Evolutionary conservation across 1,140 invertebrate species (phyloP).

Genomic region (Saccostrea glomerata): DNA sequence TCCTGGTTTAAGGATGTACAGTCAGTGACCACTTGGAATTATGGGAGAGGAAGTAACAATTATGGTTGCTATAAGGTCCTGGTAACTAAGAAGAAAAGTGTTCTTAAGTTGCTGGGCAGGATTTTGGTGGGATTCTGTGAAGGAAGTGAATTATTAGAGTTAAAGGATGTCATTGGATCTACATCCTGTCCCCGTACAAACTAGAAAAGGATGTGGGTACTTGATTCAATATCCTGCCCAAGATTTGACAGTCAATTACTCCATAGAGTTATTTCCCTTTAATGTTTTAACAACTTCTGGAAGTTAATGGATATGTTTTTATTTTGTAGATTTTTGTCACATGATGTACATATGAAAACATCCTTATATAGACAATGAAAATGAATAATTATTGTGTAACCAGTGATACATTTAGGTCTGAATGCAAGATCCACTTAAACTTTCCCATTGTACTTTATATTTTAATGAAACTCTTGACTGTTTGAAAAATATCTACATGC

Average conservation of each 20-base stretch:
- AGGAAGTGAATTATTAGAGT: not conserved
- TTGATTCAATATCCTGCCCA: not conserved
- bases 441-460: not conserved
- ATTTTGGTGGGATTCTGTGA: not conserved
- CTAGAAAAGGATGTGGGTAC: not conserved
- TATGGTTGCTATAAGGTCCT: not conserved
- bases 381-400: not conserved
- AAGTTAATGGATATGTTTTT: not conserved
- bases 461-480: not conserved
- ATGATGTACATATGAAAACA: not conserved
- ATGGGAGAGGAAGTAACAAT: not conserved
- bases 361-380: not conserved
- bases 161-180: constrained; percentile 1
- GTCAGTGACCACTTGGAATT: not conserved
- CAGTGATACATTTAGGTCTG: not conserved
- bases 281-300: not conserved
- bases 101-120: not conserved
- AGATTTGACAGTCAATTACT: not conserved
- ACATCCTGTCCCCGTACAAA: not conserved
- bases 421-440: not conserved
- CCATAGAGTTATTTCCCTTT: constrained; percentile 18
- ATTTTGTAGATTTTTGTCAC: not conserved
- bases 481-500: not conserved
- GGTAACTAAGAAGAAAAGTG: not conserved
- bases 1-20: not conserved